Evolutionary conservation across 2,888 invertebrate species (phyloP), one percentile per base, ranked within the genome.

Genomic region (Hesperia comma): DNA sequence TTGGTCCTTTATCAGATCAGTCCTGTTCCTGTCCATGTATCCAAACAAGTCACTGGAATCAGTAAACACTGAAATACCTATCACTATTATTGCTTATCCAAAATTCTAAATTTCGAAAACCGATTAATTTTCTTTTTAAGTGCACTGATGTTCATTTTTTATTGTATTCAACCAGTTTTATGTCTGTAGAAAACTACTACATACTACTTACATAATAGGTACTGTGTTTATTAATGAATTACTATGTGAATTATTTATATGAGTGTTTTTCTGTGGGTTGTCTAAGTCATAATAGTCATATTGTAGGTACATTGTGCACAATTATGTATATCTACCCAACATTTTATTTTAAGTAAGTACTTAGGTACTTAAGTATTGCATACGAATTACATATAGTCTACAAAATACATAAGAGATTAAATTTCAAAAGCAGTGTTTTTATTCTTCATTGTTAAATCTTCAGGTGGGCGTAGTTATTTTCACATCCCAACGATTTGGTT

Each of bases 201-300:
- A 4, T 43, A 7, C 17, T 46, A 15, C 0, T 46, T 15, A 46
- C 43, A 49, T 19, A 2, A 19, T 10, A 33, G 7, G 7, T 37
- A 49, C 49, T 49, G 49, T 21, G 49, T 49, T 21, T 40, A 40
- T 12, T 21, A 40, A 56, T 56, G 15, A 56, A 56, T 26, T 41
- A 41, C 26, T 57, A n/a, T 21, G 21, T 56, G n/a, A 32, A 58
- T 43, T 26, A 58, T 58, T 58, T 26, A 58, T 26, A 58, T 58
- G 26, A 26, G 7, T 26, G 57, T 43, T 60, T 55, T 67, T 57
- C 49, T 68, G 61, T 63, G 68, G 63, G 49, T 56, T 55, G 68
- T 61, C 68, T 68, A 68, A 68, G 68, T 68, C 68, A 68, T 67
- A 66, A 58, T 58, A 58, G 58, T 58, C 58, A 26, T 58, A 57